These are phyloP conservation scores for Nemurella pictetii DNA, from an alignment of 2,888 invertebrate species.

Conservation along the genomic window DNA sequence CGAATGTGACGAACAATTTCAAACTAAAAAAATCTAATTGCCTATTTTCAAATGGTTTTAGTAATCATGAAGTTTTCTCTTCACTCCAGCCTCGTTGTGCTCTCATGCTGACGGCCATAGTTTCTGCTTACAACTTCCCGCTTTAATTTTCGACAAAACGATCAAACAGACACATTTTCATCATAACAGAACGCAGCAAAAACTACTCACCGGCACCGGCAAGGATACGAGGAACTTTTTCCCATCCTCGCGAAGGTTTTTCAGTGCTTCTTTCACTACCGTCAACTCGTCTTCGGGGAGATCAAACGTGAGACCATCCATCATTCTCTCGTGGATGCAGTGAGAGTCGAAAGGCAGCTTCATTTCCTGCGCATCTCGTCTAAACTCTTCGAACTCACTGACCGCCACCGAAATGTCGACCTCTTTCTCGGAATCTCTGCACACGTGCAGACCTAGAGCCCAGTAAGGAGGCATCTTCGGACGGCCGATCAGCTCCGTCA, in stretches of 20 bases:
- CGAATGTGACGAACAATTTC: no score
- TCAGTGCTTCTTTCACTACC: slow-evolving; percentile 34
- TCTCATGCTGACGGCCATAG: no score
- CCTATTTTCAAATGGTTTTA: no score
- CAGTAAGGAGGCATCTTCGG: slow-evolving; percentile 51
- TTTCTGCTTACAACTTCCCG: no score
- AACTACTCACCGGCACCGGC: slow-evolving; percentile 50
- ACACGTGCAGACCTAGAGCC: slow-evolving; percentile 55
- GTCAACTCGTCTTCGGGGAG: slow-evolving; percentile 40
- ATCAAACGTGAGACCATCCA: slow-evolving; percentile 44
- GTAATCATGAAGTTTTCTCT: no score
- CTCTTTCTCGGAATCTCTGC: slow-evolving; percentile 48
- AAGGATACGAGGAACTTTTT: slow-evolving; percentile 48
- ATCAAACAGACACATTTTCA: no score
- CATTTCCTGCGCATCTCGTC: slow-evolving; percentile 34
- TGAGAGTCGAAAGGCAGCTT: slow-evolving; percentile 51
- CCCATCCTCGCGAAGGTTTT: slow-evolving; percentile 20
- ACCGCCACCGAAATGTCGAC: slow-evolving; percentile 44
- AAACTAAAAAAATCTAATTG: no score
- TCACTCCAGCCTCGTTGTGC: no score
- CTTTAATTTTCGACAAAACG: no score
- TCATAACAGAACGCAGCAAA: no score
- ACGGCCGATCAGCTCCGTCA: slow-evolving; percentile 43
- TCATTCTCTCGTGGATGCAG: slow-evolving; percentile 54
- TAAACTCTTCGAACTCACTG: slow-evolving; percentile 45